A percentile compares a stretch with the other conserved stretches of the same genome.
Conservation (phyloP, 2,888 invertebrate genomes). For the Drosophila mulleri region DNA sequence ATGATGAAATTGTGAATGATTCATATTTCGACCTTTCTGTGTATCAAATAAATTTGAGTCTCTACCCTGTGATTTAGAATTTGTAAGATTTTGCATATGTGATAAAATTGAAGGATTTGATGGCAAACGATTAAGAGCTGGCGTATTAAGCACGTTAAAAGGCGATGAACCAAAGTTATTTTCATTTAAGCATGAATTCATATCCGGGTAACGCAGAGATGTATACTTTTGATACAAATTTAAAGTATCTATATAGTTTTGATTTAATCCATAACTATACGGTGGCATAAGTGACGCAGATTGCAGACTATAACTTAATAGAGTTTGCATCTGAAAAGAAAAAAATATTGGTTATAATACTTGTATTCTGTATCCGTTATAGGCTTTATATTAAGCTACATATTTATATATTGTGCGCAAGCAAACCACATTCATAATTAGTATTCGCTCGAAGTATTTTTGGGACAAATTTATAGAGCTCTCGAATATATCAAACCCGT, state of each 20-base stretch:
- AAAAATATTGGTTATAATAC: background rate
- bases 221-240: constrained; percentile 59
- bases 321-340: constrained; percentile 67
- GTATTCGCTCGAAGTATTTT: too few relatives aligned
- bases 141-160: constrained; percentile 25
- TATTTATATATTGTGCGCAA: background rate
- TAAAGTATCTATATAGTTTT: constrained; percentile 67
- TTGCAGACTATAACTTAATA: constrained; percentile 67
- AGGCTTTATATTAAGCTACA: background rate
- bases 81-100: constrained; percentile 36
- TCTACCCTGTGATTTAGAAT: constrained; percentile 24
- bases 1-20: constrained; percentile 31
- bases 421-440: background rate
- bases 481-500: too few relatives aligned
- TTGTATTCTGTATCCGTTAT: too few relatives aligned
- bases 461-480: too few relatives aligned
- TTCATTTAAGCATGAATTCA: constrained; percentile 42
- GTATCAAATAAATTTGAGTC: constrained; percentile 41
- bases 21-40: constrained; percentile 32
- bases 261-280: constrained; percentile 63
- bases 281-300: constrained; percentile 62
- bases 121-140: constrained; percentile 33
- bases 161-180: constrained; percentile 28
- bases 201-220: constrained; percentile 46
- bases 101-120: constrained; percentile 34